Evolutionary conservation across 1,140 invertebrate species (phyloP).

Genomic region (Dendrolimus kikuchii): DNA sequence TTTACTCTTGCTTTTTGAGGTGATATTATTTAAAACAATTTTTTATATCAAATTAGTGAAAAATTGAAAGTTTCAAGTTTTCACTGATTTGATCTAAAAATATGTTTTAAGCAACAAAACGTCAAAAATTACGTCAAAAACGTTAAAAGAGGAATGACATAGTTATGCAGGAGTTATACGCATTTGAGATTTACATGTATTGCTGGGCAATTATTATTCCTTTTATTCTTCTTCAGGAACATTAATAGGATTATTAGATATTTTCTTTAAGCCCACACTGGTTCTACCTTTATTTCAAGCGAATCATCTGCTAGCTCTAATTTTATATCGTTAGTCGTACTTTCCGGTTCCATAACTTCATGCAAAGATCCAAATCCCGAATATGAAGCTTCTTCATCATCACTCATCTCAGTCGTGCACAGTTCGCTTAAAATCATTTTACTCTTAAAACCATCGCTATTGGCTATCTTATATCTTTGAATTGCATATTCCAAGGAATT

Average conservation of each 20-base stretch:
- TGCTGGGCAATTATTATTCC: too few species aligned
- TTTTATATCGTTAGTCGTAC: conserved; percentile 21
- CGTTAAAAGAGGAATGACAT: too few species aligned
- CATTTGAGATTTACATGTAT: too few species aligned
- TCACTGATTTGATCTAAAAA: too few species aligned
- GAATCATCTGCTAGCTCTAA: conserved; percentile 7
- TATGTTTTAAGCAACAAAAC: too few species aligned
- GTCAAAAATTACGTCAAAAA: too few species aligned
- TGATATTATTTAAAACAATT: too few species aligned
- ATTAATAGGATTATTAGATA: background rate
- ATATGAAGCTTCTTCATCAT: conserved; percentile 16
- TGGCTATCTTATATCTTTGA: conserved; percentile 34
- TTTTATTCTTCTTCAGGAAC: too few species aligned
- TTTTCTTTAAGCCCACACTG: conserved; percentile 14
- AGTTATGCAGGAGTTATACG: too few species aligned
- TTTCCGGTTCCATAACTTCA: conserved; percentile 20
- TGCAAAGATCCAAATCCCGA: conserved; percentile 14
- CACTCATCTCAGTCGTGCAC: conserved; percentile 50
- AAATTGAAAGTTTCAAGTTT: too few species aligned
- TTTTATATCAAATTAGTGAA: too few species aligned
- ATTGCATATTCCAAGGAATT: conserved; percentile 40
- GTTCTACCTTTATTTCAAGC: conserved; percentile 19
- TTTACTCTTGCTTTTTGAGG: too few species aligned
- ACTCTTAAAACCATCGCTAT: conserved; percentile 20
- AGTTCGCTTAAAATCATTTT: conserved; percentile 49